These are phyloP conservation scores for Amphiprion percula DNA, from an alignment of 2,113 vertebrate species.

Conservation along the genomic window DNA sequence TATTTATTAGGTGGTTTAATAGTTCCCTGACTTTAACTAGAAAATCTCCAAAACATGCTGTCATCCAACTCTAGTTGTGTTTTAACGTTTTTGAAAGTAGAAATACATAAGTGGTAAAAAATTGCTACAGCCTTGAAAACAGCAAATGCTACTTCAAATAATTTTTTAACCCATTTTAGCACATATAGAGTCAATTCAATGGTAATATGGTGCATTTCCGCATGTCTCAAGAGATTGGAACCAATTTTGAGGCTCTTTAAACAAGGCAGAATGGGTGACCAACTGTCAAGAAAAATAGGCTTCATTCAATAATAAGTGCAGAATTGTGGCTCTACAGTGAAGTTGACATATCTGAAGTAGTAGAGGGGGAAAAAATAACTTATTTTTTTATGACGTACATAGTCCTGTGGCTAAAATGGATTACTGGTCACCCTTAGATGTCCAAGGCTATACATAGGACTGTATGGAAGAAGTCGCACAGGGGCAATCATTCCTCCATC, in stretches of 20 bases:
- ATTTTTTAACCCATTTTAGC: too few relatives aligned
- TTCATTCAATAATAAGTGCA: not conserved
- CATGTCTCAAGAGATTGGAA: too few relatives aligned
- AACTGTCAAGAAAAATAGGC: not conserved
- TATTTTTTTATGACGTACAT: not conserved
- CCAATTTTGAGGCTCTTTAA: not conserved
- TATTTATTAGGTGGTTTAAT: too few relatives aligned
- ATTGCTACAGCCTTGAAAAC: too few relatives aligned
- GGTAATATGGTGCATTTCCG: not conserved
- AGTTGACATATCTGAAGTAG: conserved; percentile 3
- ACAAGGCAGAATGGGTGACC: not conserved
- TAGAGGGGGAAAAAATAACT: not conserved
- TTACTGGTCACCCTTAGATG: conserved; percentile 12
- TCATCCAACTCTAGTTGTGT: too few relatives aligned
- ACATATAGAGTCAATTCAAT: too few relatives aligned
- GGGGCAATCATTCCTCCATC: conserved; percentile 52
- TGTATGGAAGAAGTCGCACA: conserved; percentile 15
- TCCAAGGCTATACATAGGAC: conserved; percentile 26
- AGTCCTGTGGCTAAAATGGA: not conserved
- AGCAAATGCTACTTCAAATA: too few relatives aligned
- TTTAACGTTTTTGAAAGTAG: too few relatives aligned
- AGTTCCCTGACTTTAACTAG: too few relatives aligned
- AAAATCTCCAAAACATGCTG: too few relatives aligned
- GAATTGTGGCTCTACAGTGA: not conserved
- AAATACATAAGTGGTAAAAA: too few relatives aligned